Evolutionary conservation across 2,113 vertebrate species (phyloP).

Genomic region (Andinoacara biseriatus): DNA sequence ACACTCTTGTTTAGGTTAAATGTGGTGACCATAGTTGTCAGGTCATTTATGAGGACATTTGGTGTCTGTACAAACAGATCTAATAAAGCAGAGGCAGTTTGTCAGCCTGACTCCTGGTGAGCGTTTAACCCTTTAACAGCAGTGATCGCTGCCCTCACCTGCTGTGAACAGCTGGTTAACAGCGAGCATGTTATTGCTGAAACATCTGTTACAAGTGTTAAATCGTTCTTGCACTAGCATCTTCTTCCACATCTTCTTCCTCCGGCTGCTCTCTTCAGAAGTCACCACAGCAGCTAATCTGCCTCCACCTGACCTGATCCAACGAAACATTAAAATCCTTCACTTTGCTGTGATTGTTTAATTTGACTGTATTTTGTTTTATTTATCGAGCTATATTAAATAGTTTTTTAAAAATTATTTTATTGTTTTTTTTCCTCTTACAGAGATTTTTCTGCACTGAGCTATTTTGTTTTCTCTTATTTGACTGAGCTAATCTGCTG

Average conservation of each 20-base stretch:
- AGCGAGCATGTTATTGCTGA: too few relatives aligned
- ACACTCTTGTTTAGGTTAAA: background rate
- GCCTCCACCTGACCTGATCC: background rate
- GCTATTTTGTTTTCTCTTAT: background rate
- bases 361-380: background rate
- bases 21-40: background rate
- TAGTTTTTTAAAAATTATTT: accelerated
- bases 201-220: too few relatives aligned
- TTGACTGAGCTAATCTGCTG: background rate
- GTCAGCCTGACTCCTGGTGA: background rate
- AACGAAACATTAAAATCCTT: background rate
- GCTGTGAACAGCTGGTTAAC: too few relatives aligned
- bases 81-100: background rate
- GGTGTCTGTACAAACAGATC: background rate
- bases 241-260: background rate
- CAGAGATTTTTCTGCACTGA: background rate
- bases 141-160: too few relatives aligned
- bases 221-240: background rate
- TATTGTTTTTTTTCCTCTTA: background rate
- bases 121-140: background rate
- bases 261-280: background rate
- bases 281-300: too few relatives aligned
- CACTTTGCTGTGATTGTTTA: background rate
- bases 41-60: background rate
- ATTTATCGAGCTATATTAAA: background rate